These are phyloP conservation scores for Stenichneumon culpator DNA, from an alignment of 2,888 invertebrate genomes.

Conservation along the genomic window DNA sequence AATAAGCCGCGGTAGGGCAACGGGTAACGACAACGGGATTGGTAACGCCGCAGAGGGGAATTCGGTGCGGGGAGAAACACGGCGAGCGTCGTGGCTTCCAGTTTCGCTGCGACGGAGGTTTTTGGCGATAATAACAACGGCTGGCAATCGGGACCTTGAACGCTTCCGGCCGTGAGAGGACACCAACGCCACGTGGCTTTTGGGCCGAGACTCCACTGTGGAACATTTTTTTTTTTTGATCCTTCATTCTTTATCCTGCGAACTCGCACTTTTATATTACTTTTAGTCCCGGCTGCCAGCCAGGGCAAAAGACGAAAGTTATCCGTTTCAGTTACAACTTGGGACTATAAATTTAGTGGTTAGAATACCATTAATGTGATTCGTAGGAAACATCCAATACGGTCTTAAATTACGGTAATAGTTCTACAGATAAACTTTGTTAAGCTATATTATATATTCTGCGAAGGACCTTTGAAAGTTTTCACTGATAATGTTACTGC, in stretches of 20 bases:
- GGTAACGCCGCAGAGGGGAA: background rate
- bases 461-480: too few relatives aligned
- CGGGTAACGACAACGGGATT: background rate
- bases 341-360: too few relatives aligned
- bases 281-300: too few relatives aligned
- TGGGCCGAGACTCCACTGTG: background rate
- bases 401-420: too few relatives aligned
- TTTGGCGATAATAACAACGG: constrained; percentile 37
- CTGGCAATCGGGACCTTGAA: constrained; percentile 22
- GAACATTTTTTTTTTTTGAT: background rate
- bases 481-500: too few relatives aligned
- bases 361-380: too few relatives aligned
- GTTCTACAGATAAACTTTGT: too few relatives aligned
- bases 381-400: too few relatives aligned
- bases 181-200: constrained; percentile 9
- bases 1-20: constrained; percentile 12
- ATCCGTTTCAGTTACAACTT: too few relatives aligned
- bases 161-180: constrained; percentile 36
- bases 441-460: too few relatives aligned
- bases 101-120: constrained; percentile 48
- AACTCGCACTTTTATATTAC: too few relatives aligned
- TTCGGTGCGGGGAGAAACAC: background rate
- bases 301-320: too few relatives aligned
- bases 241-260: background rate
- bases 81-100: constrained; percentile 34